Conservation (phyloP, 2,888 invertebrate genomes). For the Drosophila ezoana region DNA sequence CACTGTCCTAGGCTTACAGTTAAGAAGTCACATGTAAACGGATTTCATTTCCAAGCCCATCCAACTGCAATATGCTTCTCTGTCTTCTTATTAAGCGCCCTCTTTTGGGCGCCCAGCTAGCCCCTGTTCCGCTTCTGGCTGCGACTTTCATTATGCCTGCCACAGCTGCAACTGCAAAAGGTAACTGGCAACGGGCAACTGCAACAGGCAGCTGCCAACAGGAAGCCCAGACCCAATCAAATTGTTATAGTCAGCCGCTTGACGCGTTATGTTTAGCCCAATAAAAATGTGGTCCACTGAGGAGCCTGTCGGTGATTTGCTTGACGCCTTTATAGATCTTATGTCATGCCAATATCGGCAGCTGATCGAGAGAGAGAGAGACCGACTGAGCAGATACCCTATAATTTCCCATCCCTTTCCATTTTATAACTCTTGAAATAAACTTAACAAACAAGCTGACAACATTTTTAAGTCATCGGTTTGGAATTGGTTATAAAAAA, state of each 20-base stretch:
- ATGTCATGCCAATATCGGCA: constrained; percentile 14
- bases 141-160: not conserved
- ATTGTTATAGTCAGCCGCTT: constrained; percentile 9
- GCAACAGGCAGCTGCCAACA: constrained; percentile 1
- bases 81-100: not conserved
- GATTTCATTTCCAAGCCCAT: too few species aligned
- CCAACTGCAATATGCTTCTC: too few species aligned
- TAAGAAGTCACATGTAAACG: too few species aligned
- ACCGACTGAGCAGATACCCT: not conserved
- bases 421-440: too few species aligned
- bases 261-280: constrained; percentile 8
- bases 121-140: constrained; percentile 19
- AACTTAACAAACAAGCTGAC: too few species aligned
- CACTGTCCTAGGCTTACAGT: too few species aligned
- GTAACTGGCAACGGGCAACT: constrained; percentile 6
- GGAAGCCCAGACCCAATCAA: constrained; percentile 34
- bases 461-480: too few species aligned
- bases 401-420: too few species aligned
- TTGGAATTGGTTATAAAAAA: too few species aligned
- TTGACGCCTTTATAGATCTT: constrained; percentile 15
- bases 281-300: constrained; percentile 18
- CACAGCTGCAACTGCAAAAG: constrained; percentile 33
- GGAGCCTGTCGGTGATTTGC: constrained; percentile 4
- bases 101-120: not conserved
- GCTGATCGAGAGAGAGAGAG: not conserved